Base-by-base conservation (phyloP, 1,140 invertebrate genomes). In the Mycetomoellerius zeteki region DNA sequence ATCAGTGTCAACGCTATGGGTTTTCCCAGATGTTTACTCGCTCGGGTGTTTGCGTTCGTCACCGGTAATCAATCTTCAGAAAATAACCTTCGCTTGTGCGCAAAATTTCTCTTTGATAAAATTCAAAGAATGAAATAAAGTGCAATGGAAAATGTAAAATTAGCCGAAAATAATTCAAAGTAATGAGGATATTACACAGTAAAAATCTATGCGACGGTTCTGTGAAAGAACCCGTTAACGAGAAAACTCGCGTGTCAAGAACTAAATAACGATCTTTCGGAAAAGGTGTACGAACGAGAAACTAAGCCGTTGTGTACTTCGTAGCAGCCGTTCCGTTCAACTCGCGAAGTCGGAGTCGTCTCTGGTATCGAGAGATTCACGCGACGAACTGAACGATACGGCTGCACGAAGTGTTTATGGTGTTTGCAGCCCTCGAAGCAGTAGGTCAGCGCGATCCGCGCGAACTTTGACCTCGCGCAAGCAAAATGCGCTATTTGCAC, bases 381-480 rank as follows among this genome's bases (percentile, higher is more conserved):
- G 85, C 85, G 88, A 89, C 85, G 88, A 90, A 89, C 72, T 67
- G 52, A 85, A 77, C 77, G 64, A 64, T 76, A 73, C 76, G 50
- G 27, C 50, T 62, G 60, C 64, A 30, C 82, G 37, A 78, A 88
- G 82, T 88, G 58, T 89, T 89, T 80, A 71, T 78, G 65, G 50
- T 77, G 60, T 88, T 90, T 67, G 73, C 86, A 76, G 81, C 86
- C 80, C 88, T 90, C 80, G 88, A 89, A 91, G 86, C 90, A 93
- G 87, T 91, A 85, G 92, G 89, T 92, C 88, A 92, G 80, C 91
- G 87, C 82, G 91, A 90, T 84, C 88, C 88, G 80, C 78, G 78
- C 86, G 87, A 92, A 87, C 92, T 92, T 71, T 90, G 91, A 92
- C 89, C 92, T 62, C 64, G 7, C 54, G 24, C 85, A 76, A 86